Base-by-base conservation (phyloP, 2,113 vertebrate species). In the Theristicus caerulescens region DNA sequence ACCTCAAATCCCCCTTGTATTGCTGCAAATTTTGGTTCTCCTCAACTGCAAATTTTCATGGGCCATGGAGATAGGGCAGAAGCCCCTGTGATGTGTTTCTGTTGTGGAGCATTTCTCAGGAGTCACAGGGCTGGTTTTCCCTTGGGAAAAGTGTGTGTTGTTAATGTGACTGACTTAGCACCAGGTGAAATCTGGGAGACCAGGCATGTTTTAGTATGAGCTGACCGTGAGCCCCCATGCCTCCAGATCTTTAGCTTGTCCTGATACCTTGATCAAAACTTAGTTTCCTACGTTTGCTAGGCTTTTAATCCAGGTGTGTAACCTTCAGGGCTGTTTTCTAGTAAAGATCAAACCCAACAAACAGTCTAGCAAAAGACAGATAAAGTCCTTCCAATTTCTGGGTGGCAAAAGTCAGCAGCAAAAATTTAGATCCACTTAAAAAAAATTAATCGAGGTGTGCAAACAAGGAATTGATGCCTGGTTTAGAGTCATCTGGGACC, bases 211-310 rank as follows among this genome's bases (percentile, higher is more conserved):
- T 71, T 46, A 40, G 11, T 24, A 62, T 0, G 4, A 93, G 40
- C 6, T 58, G 44, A 19, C 10, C 0, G 0, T 8, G 40, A 77
- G 6, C 22, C 5, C 18, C 11, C 7, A 12, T 38, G 42, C 13
- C 20, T 74, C 22, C 47, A 46, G 27, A 42, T 78, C 27, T 78
- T 78, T 55, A 73, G 7, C 9, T 71, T 51, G 10, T 44, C 16
- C 42, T 82, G 12, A 9, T 52, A 13, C 27, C 71, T 93, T 52
- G 79, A 44, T 44, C 25, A 59, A 82, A 92, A 65, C 13, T 52
- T 15, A 4, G 4, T 85, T 79, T 73, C 18, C 25, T 44, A 0
- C 25, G 14, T 82, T 82, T 31, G 11, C 13, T 67, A 57, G 34
- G 22, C 13, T 72, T 96, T 88, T 88, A 55, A 52, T 36, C 3